Conservation (phyloP, 2,113 vertebrate genomes). For the Microtus richardsoni region DNA sequence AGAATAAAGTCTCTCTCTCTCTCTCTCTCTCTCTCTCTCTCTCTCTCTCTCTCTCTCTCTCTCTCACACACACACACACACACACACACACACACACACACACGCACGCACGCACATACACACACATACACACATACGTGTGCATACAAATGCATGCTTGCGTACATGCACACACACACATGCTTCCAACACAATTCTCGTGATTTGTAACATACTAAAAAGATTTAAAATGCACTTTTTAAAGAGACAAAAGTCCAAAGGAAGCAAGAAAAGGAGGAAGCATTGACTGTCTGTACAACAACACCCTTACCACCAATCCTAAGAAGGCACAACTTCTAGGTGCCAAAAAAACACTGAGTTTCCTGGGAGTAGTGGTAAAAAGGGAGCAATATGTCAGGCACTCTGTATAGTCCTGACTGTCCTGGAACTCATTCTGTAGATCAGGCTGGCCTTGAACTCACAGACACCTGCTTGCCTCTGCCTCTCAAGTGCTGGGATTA, state of each 20-base stretch:
- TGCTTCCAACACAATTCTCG: not conserved
- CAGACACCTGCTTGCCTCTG: no score
- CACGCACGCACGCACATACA: not conserved
- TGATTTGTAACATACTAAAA: conserved; percentile 17
- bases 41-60: not conserved
- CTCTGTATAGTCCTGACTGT: no score
- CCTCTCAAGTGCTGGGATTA: no score
- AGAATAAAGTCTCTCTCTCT: not conserved
- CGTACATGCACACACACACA: not conserved
- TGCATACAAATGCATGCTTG: not conserved
- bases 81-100: no score
- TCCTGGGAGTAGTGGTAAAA: not conserved
- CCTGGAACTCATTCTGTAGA: no score
- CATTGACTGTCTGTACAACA: not conserved
- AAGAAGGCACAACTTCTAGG: not conserved
- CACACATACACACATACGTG: not conserved
- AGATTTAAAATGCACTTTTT: not conserved
- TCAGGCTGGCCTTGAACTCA: no score
- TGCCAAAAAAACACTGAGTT: conserved; percentile 3
- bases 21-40: not conserved
- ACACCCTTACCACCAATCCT: not conserved
- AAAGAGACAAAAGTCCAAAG: not conserved
- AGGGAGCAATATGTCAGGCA: not conserved
- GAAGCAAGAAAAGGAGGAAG: not conserved
- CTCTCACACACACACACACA: not conserved